Percentiles rank a stretch among this genome's conserved stretches.
Conservation (phyloP, 1,140 invertebrate genomes). For the Bombus pyrosoma region DNA sequence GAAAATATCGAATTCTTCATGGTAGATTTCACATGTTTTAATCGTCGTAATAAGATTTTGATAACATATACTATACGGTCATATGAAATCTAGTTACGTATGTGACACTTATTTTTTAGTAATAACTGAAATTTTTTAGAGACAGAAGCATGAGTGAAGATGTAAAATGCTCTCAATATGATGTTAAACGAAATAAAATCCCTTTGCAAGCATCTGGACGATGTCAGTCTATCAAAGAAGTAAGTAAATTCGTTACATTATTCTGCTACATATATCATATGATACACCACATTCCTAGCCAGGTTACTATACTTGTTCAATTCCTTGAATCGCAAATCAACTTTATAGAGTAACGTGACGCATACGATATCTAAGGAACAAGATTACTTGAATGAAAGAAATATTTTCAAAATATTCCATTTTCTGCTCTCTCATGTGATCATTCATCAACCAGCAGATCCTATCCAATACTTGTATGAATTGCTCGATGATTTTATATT, state of each 20-base stretch:
- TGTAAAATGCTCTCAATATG: no score
- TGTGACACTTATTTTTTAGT: neutral
- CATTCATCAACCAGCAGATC: slow-evolving; percentile 77
- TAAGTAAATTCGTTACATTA: neutral
- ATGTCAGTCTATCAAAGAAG: neutral
- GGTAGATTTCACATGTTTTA: neutral
- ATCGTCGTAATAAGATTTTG: neutral
- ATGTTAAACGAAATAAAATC: neutral
- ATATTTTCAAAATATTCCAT: slow-evolving; percentile 80
- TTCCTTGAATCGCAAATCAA: neutral
- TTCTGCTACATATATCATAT: neutral
- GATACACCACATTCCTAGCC: no score
- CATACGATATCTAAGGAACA: neutral
- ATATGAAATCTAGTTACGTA: neutral
- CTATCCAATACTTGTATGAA: slow-evolving; percentile 80
- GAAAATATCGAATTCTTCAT: neutral
- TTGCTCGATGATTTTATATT: slow-evolving; percentile 81
- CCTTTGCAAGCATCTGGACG: neutral
- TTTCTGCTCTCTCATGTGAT: slow-evolving; percentile 81
- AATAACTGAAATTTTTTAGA: neutral
- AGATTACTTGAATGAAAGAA: slow-evolving; percentile 74
- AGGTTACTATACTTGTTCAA: neutral
- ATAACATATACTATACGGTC: neutral
- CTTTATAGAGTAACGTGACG: neutral
- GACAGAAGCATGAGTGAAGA: slow-evolving; percentile 21